Evolutionary conservation across 2,888 invertebrate genomes (phyloP), one percentile per base, ranked within the genome.

Genomic region (Microctonus aethiopoides): DNA sequence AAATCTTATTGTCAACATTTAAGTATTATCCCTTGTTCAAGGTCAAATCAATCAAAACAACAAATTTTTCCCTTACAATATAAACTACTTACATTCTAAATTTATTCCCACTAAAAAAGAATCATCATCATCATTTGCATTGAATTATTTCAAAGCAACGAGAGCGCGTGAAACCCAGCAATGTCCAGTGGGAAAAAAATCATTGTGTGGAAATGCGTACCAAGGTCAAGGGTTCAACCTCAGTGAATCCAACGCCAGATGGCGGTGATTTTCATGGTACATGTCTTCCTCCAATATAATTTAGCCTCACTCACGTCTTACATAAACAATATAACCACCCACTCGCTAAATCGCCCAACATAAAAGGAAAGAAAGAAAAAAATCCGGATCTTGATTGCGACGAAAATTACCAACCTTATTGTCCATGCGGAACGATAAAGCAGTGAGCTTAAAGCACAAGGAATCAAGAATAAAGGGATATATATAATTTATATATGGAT

Each of bases 191-290:
- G 20, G 24, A 39, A 41, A 39, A 61, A 36, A 61, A 61, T 24
- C 3, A 24, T 20, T 10, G 36, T 16, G 24, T 36, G 9, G n/a
- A 63, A 32, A 29, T 63, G 46, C 32, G 46, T 63, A 16, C 10
- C 46, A 63, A 63, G 62, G 62, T 63, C 62, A 63, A 32, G 20
- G 62, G 46, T 20, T 46, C 16, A 16, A 63, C 32, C 51, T 51
- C 32, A 22, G 16, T 63, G 13, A 26, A 26, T 26, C 16, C 7
- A 41, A 29, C 46, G 16, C 62, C 20, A 46, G 62, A 63, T 63
- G 46, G 29, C 57, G 32, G 29, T 34, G 32, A 41, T 32, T 41
- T 16, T 26, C 16, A 61, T 11, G 11, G 61, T n/a, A 2, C 41
- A 13, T n/a, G n/a, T 41, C 1, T 41, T 5, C n/a, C 16, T 41